These are phyloP conservation scores for Epistrophella euchroma DNA, from an alignment of 2,888 invertebrate species.

Conservation along the genomic window DNA sequence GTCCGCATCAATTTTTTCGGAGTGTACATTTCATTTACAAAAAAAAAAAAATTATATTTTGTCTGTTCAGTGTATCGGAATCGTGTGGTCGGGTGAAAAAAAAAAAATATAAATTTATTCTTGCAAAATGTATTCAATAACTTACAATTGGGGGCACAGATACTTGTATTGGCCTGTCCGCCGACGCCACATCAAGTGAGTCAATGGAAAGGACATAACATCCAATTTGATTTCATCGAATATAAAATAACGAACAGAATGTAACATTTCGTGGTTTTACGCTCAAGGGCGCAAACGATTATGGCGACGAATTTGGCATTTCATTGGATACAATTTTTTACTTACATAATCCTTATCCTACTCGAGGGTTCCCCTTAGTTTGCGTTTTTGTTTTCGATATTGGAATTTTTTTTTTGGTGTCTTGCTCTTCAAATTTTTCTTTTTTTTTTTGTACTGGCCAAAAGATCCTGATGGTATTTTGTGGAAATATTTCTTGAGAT, in stretches of 20 bases:
- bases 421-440: constrained; percentile 9
- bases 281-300: constrained; percentile 74
- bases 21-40: constrained; percentile 5
- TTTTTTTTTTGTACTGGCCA: constrained; percentile 22
- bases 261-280: constrained; percentile 73
- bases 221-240: constrained; percentile 74
- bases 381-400: constrained; percentile 68
- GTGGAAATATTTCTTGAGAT: constrained; percentile 45
- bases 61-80: constrained; percentile 54
- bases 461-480: constrained; percentile 20
- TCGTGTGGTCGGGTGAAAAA: constrained; percentile 51
- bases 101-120: constrained; percentile 48
- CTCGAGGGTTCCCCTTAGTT: constrained; percentile 57
- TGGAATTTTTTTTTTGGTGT: constrained; percentile 47
- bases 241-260: constrained; percentile 72
- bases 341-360: constrained; percentile 36
- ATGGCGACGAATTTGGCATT: constrained; percentile 69
- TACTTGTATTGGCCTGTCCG: constrained; percentile 54
- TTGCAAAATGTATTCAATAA: constrained; percentile 56
- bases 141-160: constrained; percentile 55
- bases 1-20: background rate
- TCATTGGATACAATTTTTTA: constrained; percentile 50
- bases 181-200: constrained; percentile 44
- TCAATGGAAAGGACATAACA: constrained; percentile 74
- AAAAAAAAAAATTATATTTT: constrained; percentile 48